Base-by-base conservation (phyloP, 2,888 invertebrate genomes). In the Temnothorax ravouxi region DNA sequence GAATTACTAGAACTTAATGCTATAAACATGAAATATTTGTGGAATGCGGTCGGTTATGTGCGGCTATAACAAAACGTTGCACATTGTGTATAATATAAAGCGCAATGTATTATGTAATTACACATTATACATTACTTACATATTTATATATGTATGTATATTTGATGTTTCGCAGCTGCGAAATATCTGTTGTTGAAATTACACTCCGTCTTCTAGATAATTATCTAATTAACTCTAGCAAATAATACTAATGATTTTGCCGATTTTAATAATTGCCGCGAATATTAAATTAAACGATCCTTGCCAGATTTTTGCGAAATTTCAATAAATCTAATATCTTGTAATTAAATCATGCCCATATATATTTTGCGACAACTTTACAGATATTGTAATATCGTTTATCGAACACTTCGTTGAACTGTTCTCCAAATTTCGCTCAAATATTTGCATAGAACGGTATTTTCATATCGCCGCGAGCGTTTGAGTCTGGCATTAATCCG, bases 141-240 rank as follows among this genome's bases (percentile, higher is more conserved):
- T 6, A 21, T 6, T 21, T 54, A 34, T 6, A 15, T 21, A 4
- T 38, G 18, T 11, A 4, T 38, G 34, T 21, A 25, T 18, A 6
- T 62, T 50, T 21, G n/a, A 21, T 13, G 34, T 72, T 54, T 74
- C 21, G 50, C 34, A 25, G 15, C 9, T 50, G 44, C 44, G 47
- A 29, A 29, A 29, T 67, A 54, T 74, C 61, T 47, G 44, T 83
- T 86, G 76, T 85, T 86, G 64, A 86, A 86, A 85, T 89, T 86
- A 83, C 76, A 82, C 75, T 64, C 66, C 61, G 67, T 71, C 83
- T 83, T 77, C 74, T 61, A 69, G 47, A 84, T 83, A 84, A 87
- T 86, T 79, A 85, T 84, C 84, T 90, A 87, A 89, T 90, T 89
- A 86, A 86, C 86, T 88, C 76, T 71, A 34, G 56, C 38, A 84